Evolutionary conservation across 2,797 vertebrate genomes (phyloP).

Genomic region (Micromesistius poutassou): DNA sequence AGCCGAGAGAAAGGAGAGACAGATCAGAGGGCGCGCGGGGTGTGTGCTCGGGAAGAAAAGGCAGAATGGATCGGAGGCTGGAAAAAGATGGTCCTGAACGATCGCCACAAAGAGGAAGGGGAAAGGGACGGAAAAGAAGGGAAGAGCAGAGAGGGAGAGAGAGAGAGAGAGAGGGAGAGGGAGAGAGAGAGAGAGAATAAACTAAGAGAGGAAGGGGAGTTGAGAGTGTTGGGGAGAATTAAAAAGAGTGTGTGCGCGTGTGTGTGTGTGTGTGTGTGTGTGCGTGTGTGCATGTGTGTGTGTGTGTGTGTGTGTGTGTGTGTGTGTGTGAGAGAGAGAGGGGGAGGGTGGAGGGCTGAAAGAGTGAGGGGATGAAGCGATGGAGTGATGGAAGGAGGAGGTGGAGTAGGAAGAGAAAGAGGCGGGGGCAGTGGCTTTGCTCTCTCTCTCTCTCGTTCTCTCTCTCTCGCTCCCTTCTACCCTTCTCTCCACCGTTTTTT

Average conservation of each 20-base stretch:
- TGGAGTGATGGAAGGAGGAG: slow-evolving; percentile 3
- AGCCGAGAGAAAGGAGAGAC: slow-evolving; percentile 42
- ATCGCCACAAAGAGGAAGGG: slow-evolving; percentile 57
- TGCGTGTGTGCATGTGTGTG: slow-evolving; percentile 47
- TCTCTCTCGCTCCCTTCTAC: background rate
- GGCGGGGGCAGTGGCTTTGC: background rate
- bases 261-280: slow-evolving; percentile 50
- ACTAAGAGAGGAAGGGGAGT: background rate
- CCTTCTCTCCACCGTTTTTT: background rate
- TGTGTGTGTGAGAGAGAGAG: background rate
- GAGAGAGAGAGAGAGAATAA: background rate
- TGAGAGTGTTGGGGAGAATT: slow-evolving; percentile 34
- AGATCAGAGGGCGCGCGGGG: slow-evolving; percentile 11
- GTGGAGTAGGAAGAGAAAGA: background rate
- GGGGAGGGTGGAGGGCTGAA: background rate
- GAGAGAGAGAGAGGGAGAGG: background rate
- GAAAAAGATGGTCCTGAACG: background rate
- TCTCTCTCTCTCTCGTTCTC: background rate
- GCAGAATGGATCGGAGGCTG: background rate
- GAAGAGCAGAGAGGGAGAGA: background rate
- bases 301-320: background rate
- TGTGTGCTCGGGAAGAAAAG: background rate
- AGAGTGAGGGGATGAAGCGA: background rate
- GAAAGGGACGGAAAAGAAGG: slow-evolving; percentile 32
- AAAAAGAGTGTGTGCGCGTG: slow-evolving; percentile 57